Conservation (phyloP, 1,140 invertebrate genomes). For the Drosophila gunungcola region DNA sequence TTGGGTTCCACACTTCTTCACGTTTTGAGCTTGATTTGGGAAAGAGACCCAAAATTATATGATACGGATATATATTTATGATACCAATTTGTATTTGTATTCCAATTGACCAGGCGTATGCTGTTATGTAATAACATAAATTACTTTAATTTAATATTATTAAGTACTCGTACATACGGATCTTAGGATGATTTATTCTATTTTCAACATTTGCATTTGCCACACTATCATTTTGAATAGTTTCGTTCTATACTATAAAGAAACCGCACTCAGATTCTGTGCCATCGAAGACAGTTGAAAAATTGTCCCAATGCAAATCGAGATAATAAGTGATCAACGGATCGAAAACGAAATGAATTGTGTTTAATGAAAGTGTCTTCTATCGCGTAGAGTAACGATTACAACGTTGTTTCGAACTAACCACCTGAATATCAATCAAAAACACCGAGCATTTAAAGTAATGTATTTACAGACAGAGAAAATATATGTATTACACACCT, state of each 20-base stretch:
- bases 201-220: constrained; percentile 70
- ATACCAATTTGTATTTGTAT: constrained; percentile 68
- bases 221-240: constrained; percentile 40
- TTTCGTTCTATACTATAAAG: constrained; percentile 5
- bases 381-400: constrained; percentile 59
- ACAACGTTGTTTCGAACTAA: constrained; percentile 59
- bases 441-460: constrained; percentile 66
- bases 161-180: constrained; percentile 70
- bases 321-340: constrained; percentile 47
- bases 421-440: constrained; percentile 69
- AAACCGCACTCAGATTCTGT: constrained; percentile 54
- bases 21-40: constrained; percentile 38
- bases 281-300: constrained; percentile 57
- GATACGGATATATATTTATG: constrained; percentile 67
- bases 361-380: constrained; percentile 52
- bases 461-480: constrained; percentile 53
- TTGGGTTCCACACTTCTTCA: constrained; percentile 28
- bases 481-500: constrained; percentile 56
- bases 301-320: constrained; percentile 34
- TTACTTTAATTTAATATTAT: constrained; percentile 79
- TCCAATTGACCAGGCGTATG: constrained; percentile 61
- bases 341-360: constrained; percentile 39
- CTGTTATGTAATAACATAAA: constrained; percentile 74
- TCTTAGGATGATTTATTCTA: constrained; percentile 74
- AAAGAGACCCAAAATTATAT: constrained; percentile 29